A percentile compares a stretch with the other conserved stretches of the same genome.
phyloP scores from a whole-genome alignment of 2,797 vertebrate species.

The Poeciliopsis gracilis region DNA sequence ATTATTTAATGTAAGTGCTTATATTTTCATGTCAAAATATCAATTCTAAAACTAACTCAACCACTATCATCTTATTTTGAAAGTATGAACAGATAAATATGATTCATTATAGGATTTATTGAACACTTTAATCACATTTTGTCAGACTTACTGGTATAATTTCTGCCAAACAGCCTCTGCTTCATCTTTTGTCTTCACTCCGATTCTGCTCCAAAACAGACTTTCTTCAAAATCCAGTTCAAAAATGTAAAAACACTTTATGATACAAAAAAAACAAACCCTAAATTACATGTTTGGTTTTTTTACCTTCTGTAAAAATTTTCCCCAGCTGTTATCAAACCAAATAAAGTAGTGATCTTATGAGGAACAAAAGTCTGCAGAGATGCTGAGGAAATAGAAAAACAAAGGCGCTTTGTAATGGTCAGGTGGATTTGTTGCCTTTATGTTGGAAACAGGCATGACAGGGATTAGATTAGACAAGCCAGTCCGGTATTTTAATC shows the following conservation, averaged over 20 bases:
- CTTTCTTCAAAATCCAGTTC: not conserved
- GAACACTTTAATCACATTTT: not conserved
- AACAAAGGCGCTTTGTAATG: conserved; percentile 35
- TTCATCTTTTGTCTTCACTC: conserved; percentile 74
- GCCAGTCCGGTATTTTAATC: conserved; percentile 20
- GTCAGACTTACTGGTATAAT: conserved; percentile 70
- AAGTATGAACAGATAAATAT: not conserved
- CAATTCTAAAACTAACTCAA: not conserved
- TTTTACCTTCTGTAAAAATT: conserved; percentile 72
- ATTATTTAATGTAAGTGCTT: not conserved
- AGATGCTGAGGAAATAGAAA: conserved; percentile 50
- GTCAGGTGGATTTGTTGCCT: conserved; percentile 3
- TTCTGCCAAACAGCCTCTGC: conserved; percentile 75
- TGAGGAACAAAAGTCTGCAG: conserved; percentile 61
- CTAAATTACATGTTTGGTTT: not conserved
- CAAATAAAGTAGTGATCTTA: conserved; percentile 72
- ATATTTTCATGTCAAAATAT: not conserved
- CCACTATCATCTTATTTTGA: not conserved
- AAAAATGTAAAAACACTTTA: not conserved
- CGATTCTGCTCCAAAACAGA: conserved; percentile 58
- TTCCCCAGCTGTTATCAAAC: conserved; percentile 66
- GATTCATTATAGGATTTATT: not conserved
- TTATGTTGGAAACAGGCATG: conserved; percentile 36
- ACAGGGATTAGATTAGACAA: conserved; percentile 53
- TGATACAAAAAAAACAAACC: not conserved